Percentiles rank a stretch among this genome's conserved stretches.
Conservation (phyloP, 2,797 vertebrate genomes). For the Melanotaenia trifasciata region DNA sequence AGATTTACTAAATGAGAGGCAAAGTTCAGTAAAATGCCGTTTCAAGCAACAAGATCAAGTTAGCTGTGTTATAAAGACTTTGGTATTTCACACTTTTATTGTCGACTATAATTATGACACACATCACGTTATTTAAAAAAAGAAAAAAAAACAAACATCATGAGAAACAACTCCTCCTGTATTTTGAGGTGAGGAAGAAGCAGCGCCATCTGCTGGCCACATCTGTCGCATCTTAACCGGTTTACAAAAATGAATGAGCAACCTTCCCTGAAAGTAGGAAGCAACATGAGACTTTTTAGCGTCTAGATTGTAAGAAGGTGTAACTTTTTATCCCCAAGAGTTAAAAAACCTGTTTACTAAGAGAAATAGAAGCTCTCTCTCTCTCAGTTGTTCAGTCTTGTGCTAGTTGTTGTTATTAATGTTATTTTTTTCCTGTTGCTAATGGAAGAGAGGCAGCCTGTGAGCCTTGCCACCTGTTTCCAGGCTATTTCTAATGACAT, state of each 20-base stretch:
- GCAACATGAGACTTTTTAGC: background rate
- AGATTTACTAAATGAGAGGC: too few species aligned
- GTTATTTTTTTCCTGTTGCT: constrained; percentile 68
- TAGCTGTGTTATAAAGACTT: background rate
- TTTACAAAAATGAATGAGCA: constrained; percentile 6
- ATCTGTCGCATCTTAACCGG: background rate
- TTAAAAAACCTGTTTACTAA: constrained; percentile 1
- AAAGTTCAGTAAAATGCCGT: background rate
- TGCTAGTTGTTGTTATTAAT: constrained; percentile 33
- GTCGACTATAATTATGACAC: background rate
- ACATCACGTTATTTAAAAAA: too few species aligned
- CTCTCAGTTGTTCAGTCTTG: constrained; percentile 7
- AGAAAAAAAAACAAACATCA: background rate
- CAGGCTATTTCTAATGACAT: constrained; percentile 64
- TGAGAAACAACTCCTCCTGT: background rate
- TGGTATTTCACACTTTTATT: background rate
- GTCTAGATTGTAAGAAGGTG: background rate
- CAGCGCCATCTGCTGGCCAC: constrained; percentile 32
- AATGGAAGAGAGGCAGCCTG: constrained; percentile 46
- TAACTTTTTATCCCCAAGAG: background rate
- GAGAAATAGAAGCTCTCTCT: constrained; percentile 22
- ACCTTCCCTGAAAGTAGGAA: background rate
- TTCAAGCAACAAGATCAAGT: background rate
- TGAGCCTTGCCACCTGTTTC: constrained; percentile 73
- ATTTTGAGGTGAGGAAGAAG: constrained; percentile 14